Evolutionary conservation across 2,888 invertebrate species (phyloP).

Genomic region (Eumerus sabulonum): DNA sequence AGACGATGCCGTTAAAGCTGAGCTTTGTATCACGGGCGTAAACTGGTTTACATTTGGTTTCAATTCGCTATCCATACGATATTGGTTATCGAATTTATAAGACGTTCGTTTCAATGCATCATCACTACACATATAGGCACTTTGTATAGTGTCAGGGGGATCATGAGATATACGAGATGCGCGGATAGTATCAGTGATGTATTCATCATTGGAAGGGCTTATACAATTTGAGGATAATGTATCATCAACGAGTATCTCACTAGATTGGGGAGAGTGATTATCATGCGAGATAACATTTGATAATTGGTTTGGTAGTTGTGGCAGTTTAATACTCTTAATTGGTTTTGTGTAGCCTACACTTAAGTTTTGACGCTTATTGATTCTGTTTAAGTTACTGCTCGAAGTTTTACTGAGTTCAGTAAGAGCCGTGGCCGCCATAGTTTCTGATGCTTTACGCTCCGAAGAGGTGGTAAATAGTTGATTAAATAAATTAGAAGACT

Average conservation of each 20-base stretch:
- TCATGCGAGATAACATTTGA: conserved; percentile 25
- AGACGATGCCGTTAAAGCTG: conserved; percentile 43
- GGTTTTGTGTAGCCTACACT: conserved; percentile 64
- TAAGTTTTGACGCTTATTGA: conserved; percentile 68
- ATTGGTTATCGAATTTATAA: conserved; percentile 38
- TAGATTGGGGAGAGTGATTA: conserved; percentile 12
- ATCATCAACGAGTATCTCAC: conserved; percentile 31
- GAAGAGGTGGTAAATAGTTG: conserved; percentile 81
- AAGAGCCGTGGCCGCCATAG: conserved; percentile 78
- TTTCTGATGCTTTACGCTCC: conserved; percentile 75
- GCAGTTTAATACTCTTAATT: conserved; percentile 62
- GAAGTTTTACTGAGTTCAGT: conserved; percentile 78
- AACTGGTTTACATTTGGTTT: conserved; percentile 48
- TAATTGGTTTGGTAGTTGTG: conserved; percentile 51
- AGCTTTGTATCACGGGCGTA: conserved; percentile 31
- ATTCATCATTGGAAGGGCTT: conserved; percentile 33
- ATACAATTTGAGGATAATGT: conserved; percentile 27
- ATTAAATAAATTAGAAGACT: conserved; percentile 82
- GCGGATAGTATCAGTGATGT: conserved; percentile 16
- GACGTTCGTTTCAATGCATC: conserved; percentile 21
- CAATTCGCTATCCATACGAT: conserved; percentile 23
- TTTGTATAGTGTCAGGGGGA: conserved; percentile 24
- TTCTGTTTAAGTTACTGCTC: conserved; percentile 69
- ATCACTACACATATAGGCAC: conserved; percentile 36
- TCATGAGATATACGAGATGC: conserved; percentile 25